Percentiles rank a stretch among this genome's conserved stretches.
Conservation (phyloP, 1,140 invertebrate species). For the Drosophila busckii region DNA sequence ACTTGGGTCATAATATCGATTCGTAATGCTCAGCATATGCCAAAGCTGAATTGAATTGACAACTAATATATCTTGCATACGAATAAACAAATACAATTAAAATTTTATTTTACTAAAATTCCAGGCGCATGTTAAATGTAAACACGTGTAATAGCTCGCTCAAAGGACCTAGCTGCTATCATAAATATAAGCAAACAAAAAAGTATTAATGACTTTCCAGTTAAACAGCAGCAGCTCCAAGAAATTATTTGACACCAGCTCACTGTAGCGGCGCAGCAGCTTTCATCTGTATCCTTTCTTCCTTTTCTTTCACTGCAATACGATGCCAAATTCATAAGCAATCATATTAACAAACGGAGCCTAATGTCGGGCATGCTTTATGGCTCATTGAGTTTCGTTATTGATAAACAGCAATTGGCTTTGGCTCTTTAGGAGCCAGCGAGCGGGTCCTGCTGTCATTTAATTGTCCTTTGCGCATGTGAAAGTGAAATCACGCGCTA, state of each 20-base stretch:
- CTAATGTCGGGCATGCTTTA: constrained; percentile 42
- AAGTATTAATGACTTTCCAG: constrained; percentile 20
- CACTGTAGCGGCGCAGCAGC: constrained; percentile 48
- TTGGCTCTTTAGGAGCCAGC: constrained; percentile 12
- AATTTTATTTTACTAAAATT: too few relatives aligned
- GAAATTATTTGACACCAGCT: constrained; percentile 60
- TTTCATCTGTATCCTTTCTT: constrained; percentile 55
- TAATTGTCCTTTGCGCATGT: constrained; percentile 58
- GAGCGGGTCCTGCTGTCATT: constrained; percentile 31
- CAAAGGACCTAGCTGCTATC: constrained; percentile 15
- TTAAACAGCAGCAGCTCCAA: constrained; percentile 28
- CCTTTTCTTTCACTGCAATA: constrained; percentile 20
- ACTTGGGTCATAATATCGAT: constrained; percentile 48
- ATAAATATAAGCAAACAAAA: constrained; percentile 39
- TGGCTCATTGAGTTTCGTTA: constrained; percentile 59
- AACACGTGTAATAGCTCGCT: too few relatives aligned
- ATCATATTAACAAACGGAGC: constrained; percentile 62
- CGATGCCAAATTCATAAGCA: constrained; percentile 63
- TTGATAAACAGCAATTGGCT: constrained; percentile 54
- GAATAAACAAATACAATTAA: too few relatives aligned
- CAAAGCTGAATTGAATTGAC: too few relatives aligned
- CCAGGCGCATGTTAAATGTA: too few relatives aligned
- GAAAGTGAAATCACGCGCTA: constrained; percentile 73
- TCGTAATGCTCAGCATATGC: constrained; percentile 51
- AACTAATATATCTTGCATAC: too few relatives aligned